Conservation (phyloP, 2,113 vertebrate species). For the Rafetus swinhoei region DNA sequence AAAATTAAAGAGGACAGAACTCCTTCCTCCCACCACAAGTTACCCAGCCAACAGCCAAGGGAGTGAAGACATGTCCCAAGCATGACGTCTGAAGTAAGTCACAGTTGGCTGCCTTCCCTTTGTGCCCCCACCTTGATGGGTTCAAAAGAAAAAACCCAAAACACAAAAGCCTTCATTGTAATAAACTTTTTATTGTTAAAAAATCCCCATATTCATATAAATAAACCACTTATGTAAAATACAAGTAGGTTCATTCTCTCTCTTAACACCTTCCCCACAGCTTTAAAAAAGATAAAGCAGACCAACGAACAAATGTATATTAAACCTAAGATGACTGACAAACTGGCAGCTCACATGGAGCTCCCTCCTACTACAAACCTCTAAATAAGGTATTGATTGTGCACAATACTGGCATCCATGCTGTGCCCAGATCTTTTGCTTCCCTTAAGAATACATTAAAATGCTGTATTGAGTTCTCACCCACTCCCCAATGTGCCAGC, state of each 20-base stretch:
- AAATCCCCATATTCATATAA: constrained; percentile 76
- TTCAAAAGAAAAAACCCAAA: not conserved
- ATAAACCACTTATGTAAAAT: constrained; percentile 76
- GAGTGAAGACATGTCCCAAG: not conserved
- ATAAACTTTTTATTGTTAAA: constrained; percentile 80
- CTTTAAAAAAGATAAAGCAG: constrained; percentile 66
- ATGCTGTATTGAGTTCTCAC: constrained; percentile 49
- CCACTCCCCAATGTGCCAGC: constrained; percentile 55
- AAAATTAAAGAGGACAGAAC: not conserved
- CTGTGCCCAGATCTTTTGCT: constrained; percentile 49
- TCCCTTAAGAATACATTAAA: constrained; percentile 33
- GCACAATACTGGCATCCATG: constrained; percentile 55
- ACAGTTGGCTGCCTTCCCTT: not conserved
- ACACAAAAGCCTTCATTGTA: constrained; percentile 11
- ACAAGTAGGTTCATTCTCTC: constrained; percentile 62
- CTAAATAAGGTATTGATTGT: constrained; percentile 71
- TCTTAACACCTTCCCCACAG: constrained; percentile 67
- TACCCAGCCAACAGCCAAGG: not conserved
- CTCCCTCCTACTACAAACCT: constrained; percentile 55
- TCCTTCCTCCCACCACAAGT: fast-evolving
- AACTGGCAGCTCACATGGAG: constrained; percentile 66
- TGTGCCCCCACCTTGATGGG: not conserved
- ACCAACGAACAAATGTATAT: constrained; percentile 67
- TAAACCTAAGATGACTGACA: constrained; percentile 69
- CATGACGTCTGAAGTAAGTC: not conserved